Percentiles rank a stretch among this genome's conserved stretches.
Conservation (phyloP, 2,888 invertebrate species). For the Panzeria rudis region DNA sequence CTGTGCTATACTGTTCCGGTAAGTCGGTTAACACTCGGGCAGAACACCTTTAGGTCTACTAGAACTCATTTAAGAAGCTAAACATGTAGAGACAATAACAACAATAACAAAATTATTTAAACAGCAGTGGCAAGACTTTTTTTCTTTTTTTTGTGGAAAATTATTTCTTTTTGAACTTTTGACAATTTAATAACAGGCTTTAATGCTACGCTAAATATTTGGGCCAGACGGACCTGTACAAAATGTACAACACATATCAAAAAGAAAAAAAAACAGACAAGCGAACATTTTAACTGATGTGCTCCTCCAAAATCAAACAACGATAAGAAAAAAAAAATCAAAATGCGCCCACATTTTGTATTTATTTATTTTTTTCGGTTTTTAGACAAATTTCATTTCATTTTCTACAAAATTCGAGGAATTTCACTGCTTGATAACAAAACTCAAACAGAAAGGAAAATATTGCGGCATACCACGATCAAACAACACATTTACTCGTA, state of each 20-base stretch:
- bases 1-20: too few species aligned
- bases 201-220: constrained; percentile 59
- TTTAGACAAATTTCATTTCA: constrained; percentile 75
- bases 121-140: constrained; percentile 74
- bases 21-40: neutral
- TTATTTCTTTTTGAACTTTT: constrained; percentile 80
- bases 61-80: constrained; percentile 47
- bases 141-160: constrained; percentile 58
- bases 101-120: constrained; percentile 54
- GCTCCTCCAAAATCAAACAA: constrained; percentile 41
- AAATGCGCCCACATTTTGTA: constrained; percentile 73
- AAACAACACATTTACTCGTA: neutral
- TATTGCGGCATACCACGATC: constrained; percentile 73
- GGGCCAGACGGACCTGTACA: constrained; percentile 46
- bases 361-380: constrained; percentile 24
- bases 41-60: constrained; percentile 4
- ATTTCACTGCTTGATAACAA: constrained; percentile 73
- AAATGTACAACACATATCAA: neutral
- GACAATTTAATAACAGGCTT: constrained; percentile 83
- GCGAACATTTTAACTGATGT: constrained; percentile 52
- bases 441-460: constrained; percentile 48
- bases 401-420: constrained; percentile 75
- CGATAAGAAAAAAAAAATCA: constrained; percentile 38
- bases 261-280: constrained; percentile 34
- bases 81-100: constrained; percentile 1